Evolutionary conservation across 1,140 invertebrate species (phyloP), one percentile per base, ranked within the genome.

Genomic region (Meloidogyne hapla): DNA sequence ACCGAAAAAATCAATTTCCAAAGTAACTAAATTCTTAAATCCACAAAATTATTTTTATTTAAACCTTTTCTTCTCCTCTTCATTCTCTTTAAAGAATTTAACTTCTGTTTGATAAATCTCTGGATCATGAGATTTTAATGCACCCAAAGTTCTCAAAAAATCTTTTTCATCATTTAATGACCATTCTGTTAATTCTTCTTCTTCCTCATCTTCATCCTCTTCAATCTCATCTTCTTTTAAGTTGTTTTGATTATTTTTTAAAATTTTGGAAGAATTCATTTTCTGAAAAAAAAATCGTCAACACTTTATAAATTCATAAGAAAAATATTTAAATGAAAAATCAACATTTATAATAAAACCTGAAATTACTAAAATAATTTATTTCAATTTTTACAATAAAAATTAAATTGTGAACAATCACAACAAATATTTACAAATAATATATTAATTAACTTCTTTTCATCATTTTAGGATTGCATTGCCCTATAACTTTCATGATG

Each of bases 51-150:
- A 56, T 23, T 73, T 23, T n/a, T 21, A 21, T 69, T 64, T 28
- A 26, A 61, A 69, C 73, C 33, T 69, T n/a, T 75, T 67, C 88
- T 79, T 76, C 84, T 85, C 63, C 56, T 42, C 63, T 38, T 13
- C 81, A 66, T 69, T 80, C 26, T 90, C 86, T 77, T 90, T 87
- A 88, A 94, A 96, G 86, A 94, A 95, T 65, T 90, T 91, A 13
- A 90, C 89, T 76, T 91, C 90, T 69, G 91, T 90, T 82, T 95
- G 90, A 89, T 96, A 96, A 79, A 95, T 94, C 81, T 90, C 90
- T 0, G 94, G 93, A 89, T 96, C 92, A 87, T 93, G 93, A 40
- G 91, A 93, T 87, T 95, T 96, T 8, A 97, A 87, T 74, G 90
- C 91, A 1, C 94, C 90, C 0, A 95, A 88, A 0, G 94, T 93